A percentile compares a stretch with the other conserved stretches of the same genome.
Evolutionary conservation across 2,888 invertebrate species (phyloP).

Genomic region (Adelognathus sp.): DNA sequence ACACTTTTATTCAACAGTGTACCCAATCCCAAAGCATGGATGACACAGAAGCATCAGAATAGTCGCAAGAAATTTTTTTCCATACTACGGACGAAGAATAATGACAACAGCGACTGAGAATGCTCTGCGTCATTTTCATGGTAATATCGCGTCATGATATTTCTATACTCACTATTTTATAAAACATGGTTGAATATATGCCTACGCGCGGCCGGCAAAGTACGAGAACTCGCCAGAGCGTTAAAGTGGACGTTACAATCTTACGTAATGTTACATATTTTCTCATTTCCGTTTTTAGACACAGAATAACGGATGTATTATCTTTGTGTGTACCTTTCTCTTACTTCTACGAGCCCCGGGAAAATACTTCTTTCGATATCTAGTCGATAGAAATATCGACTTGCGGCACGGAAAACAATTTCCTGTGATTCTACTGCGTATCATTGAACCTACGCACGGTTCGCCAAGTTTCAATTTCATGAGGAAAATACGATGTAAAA

Average conservation of each 20-base stretch:
- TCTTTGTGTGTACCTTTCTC: conserved; percentile 30
- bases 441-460: background rate
- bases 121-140: conserved; percentile 34
- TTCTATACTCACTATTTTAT: conserved; percentile 26
- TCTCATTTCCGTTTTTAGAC: conserved; percentile 51
- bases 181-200: conserved; percentile 7
- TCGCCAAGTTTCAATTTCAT: background rate
- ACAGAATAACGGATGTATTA: conserved; percentile 51
- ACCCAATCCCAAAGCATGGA: no score
- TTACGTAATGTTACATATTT: conserved; percentile 52
- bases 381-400: conserved; percentile 7
- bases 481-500: background rate
- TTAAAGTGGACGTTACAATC: conserved; percentile 51
- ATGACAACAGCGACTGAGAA: background rate
- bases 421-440: background rate
- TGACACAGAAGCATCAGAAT: no score
- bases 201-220: background rate
- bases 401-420: conserved; percentile 12
- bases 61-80: no score
- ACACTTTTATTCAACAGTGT: no score
- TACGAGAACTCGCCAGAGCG: conserved; percentile 34
- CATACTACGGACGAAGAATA: conserved; percentile 10
- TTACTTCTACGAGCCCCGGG: conserved; percentile 1
- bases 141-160: conserved; percentile 47
- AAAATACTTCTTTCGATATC: conserved; percentile 8